These are phyloP conservation scores for Girardinichthys multiradiatus DNA, from an alignment of 2,113 vertebrate genomes.

Conservation along the genomic window DNA sequence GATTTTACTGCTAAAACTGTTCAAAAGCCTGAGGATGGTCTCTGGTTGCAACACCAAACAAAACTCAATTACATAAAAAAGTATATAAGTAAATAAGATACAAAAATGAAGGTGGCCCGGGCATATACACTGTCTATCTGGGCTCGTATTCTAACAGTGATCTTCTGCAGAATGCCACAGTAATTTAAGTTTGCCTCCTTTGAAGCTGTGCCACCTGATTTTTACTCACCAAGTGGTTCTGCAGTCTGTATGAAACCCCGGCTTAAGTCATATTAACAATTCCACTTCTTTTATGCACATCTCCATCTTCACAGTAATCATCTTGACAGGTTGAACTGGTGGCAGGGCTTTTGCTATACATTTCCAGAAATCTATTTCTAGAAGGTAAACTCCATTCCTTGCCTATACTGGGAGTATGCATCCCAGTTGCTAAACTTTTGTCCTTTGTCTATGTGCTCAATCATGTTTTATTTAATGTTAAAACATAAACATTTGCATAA, in stretches of 20 bases:
- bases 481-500: not conserved
- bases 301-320: constrained; percentile 20
- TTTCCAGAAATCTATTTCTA: constrained; percentile 26
- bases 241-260: constrained; percentile 37
- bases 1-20: too few relatives aligned
- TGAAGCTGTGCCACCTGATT: constrained; percentile 15
- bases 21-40: too few relatives aligned
- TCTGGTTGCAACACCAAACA: not conserved
- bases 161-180: not conserved
- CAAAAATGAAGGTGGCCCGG: constrained; percentile 2
- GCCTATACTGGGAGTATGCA: not conserved
- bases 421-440: not conserved
- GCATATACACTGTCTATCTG: not conserved
- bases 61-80: not conserved
- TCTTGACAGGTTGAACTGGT: constrained; percentile 14
- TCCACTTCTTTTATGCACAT: constrained; percentile 12
- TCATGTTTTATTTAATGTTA: constrained; percentile 8
- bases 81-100: not conserved
- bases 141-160: not conserved
- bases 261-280: constrained; percentile 24
- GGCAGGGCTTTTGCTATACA: constrained; percentile 11
- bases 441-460: not conserved
- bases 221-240: constrained; percentile 20
- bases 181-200: constrained; percentile 24
- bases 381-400: constrained; percentile 14